Base-by-base conservation (phyloP, 2,113 vertebrate species). In the Macquaria ambigua region DNA sequence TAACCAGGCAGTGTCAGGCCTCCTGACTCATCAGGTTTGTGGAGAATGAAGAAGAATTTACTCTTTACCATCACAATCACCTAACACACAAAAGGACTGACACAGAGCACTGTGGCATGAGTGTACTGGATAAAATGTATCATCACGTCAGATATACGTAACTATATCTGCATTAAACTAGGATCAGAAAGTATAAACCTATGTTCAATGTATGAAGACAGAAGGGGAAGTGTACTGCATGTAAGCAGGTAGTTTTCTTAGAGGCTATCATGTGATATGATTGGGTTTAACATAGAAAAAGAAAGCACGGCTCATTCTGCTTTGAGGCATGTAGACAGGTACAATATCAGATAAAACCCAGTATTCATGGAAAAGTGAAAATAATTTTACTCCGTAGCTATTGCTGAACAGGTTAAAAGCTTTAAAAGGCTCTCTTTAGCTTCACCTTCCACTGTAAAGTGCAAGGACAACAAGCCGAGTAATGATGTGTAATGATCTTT, bases 21-120 rank as follows among this genome's bases (percentile, higher is more conserved):
- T 75, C 61, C 84, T 90, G 90, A 90, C 81, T 89, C 92, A 93
- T 93, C 86, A 74, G 28, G 48, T 89, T 89, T 74, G 63, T 62
- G 25, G 39, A 70, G 41, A 90, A 83, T 39, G 73, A 86, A 53
- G 67, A 87, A 90, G 76, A 85, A 88, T 83, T 77, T 25, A 62
- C 37, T 90, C 68, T 78, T 82, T 63, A 53, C 34, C 9, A 34
- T 79, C n/a, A 68, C 58, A 79, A 31, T 25, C 12, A 16, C 21
- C 39, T 18, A 31, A 81, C 61, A 56, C 31, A 59, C 28, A 34
- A 58, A 77, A 77, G 8, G 16, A 31, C 50, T 15, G 56, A 21
- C 28, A 62, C 18, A 63, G 11, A 50, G 15, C 34, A 56, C 67
- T 68, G 34, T 2, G 16, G 56, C 3, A 25, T 52, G 34, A 70